These are phyloP conservation scores for Panopea generosa DNA, from an alignment of 2,888 invertebrate genomes.

Conservation along the genomic window DNA sequence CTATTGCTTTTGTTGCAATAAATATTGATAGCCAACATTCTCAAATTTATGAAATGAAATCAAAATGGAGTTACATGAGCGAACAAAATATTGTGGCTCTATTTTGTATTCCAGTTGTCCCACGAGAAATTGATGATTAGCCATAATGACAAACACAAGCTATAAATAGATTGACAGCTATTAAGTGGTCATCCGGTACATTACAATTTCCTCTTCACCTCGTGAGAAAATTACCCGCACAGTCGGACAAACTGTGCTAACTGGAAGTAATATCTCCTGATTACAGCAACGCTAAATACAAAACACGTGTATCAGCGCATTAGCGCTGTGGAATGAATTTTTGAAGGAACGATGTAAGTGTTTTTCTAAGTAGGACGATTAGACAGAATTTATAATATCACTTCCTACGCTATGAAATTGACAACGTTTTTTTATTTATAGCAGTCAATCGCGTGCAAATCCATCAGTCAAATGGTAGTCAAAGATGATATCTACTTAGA, in stretches of 20 bases:
- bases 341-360: neutral
- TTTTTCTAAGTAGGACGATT: conserved; percentile 9
- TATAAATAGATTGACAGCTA: no score
- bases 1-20: no score
- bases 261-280: neutral
- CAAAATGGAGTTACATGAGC: no score
- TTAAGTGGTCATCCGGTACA: conserved; percentile 27
- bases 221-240: conserved; percentile 31
- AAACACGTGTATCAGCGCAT: conserved; percentile 8
- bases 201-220: conserved; percentile 11
- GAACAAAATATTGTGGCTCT: no score
- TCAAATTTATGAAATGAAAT: no score
- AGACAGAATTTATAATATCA: conserved; percentile 40
- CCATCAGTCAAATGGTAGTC: conserved; percentile 41
- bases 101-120: no score
- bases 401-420: conserved; percentile 36
- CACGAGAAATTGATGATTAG: no score
- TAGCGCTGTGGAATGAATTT: neutral
- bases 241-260: conserved; percentile 24
- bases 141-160: no score
- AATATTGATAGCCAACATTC: no score
- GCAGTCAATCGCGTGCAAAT: conserved; percentile 33
- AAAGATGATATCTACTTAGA: conserved; percentile 28
- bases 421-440: conserved; percentile 28
- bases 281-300: conserved; percentile 6